Conservation (phyloP, 2,113 vertebrate genomes). For the Melanocharis versteri region DNA sequence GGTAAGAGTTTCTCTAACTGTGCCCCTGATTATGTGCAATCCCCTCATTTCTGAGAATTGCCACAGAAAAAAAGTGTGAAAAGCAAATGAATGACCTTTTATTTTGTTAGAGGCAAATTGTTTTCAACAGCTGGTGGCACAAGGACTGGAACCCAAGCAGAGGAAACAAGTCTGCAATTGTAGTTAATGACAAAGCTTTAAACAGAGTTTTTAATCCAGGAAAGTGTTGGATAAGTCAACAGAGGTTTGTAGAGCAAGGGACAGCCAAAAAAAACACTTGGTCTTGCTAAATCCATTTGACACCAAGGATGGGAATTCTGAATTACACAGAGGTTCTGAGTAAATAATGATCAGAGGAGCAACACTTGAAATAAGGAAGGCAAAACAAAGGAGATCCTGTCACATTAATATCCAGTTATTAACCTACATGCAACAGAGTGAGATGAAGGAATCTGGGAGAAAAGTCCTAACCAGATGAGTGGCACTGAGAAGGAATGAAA, state of each 20-base stretch:
- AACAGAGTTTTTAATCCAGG: not conserved
- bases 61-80: not conserved
- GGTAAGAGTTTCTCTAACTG: not conserved
- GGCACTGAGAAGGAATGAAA: not conserved
- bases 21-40: not conserved
- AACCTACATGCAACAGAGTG: not conserved
- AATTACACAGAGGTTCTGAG: not conserved
- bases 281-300: not conserved
- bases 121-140: too few species aligned
- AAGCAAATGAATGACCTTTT: not conserved
- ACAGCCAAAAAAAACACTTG: not conserved
- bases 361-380: not conserved
- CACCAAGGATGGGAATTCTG: not conserved
- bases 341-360: not conserved
- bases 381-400: not conserved
- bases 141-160: not conserved
- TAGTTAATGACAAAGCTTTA: not conserved
- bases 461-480: not conserved
- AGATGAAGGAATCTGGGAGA: not conserved
- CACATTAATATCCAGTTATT: not conserved
- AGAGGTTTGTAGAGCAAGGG: not conserved
- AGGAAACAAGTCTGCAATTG: not conserved
- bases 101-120: not conserved
- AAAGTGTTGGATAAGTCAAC: not conserved
- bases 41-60: not conserved